These are phyloP conservation scores for Paraescarpia echinospica DNA, from an alignment of 1,140 invertebrate genomes.

Conservation along the genomic window DNA sequence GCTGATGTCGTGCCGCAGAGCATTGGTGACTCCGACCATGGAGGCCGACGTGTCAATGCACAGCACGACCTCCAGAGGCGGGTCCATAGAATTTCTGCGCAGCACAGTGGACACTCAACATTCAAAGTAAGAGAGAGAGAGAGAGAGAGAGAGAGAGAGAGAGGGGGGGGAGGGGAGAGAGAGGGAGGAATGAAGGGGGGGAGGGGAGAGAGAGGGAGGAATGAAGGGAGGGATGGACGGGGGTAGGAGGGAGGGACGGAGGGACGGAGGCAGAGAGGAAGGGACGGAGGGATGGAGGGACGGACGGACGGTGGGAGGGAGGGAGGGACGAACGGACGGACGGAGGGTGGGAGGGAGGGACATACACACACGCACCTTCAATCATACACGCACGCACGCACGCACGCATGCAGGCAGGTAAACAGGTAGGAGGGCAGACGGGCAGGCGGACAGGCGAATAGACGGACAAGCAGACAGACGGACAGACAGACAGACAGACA, in stretches of 20 bases:
- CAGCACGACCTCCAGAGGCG: neutral
- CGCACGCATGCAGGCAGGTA: no score
- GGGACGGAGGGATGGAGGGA: neutral
- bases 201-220: no score
- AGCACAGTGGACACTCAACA: neutral
- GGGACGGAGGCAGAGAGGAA: neutral
- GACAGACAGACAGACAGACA: slow-evolving; percentile 9
- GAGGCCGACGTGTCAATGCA: neutral
- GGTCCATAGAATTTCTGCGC: neutral
- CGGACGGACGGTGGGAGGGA: neutral
- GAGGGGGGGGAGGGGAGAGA: no score
- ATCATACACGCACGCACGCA: neutral
- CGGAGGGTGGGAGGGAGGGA: no score
- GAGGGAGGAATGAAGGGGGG: no score
- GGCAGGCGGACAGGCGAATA: neutral
- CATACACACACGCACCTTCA: no score
- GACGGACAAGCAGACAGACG: neutral
- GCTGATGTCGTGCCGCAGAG: neutral
- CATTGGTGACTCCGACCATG: neutral
- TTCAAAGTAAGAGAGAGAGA: no score
- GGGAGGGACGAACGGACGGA: no score
- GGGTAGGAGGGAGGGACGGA: neutral
- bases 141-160: no score
- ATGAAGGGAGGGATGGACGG: no score
- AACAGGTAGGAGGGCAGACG: neutral